Base-by-base conservation (phyloP, 2,888 invertebrate genomes). In the Pelosia muscerda region DNA sequence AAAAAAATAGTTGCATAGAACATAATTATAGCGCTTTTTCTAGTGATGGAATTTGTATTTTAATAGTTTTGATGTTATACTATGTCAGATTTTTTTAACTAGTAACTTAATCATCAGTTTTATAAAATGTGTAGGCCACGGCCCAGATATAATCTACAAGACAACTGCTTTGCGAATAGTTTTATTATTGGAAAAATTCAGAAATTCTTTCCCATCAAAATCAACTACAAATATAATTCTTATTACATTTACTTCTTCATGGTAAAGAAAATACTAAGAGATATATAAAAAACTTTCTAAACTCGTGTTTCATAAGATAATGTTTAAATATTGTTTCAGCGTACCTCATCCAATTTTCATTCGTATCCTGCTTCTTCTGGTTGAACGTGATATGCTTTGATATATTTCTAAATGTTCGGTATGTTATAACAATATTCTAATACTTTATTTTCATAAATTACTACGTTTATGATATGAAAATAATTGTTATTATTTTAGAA, bases 331-430 rank as follows among this genome's bases (percentile, higher is more conserved):
- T 88, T 86, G 76, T 95, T 95, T 77, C 95, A 96, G 96, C 96
- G 13, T 96, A 96, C 87, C 87, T 96, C 77, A 96, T 96, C 81
- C 96, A 96, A 85, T 96, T 96, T 84, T 96, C 96, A 3, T 96
- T 96, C 88, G 93, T 96, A 62, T 96, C 96, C 54, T 96, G 96
- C 82, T 96, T 96, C 90, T 96, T 96, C 90, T 96, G 96, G 96
- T 89, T 96, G 71, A 96, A 96, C 86, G 96, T 96, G 59, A 95
- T 96, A 95, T 96, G 96, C 85, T 96, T 96, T 83, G 96, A 96
- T 87, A 96, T 95, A 66, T 96, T 95, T 90, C 87, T 95, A 75
- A 95, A 95, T 77, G 95, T 96, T 63, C 90, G 92, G 95, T 96
- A 84, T 94, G 95, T 81, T 63, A 15, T 26, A 26, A 2, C 49